Evolutionary conservation across 2,797 vertebrate species (phyloP).

Genomic region (Delichon dasypus): DNA sequence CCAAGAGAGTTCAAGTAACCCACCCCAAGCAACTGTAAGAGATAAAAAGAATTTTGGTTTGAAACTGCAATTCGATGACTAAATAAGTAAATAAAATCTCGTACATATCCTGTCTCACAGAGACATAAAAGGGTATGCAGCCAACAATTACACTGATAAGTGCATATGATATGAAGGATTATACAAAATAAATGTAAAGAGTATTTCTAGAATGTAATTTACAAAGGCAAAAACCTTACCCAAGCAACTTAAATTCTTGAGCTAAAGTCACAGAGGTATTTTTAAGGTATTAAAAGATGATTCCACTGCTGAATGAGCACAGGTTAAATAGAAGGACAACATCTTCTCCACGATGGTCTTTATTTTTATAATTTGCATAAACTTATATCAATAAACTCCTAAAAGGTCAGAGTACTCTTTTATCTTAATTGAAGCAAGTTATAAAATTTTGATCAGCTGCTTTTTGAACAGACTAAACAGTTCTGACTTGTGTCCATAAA

Average conservation of each 20-base stretch:
- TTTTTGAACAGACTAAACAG: neutral
- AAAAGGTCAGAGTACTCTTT: neutral
- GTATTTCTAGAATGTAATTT: neutral
- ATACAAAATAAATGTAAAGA: neutral
- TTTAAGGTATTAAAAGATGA: neutral
- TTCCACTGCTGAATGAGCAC: neutral
- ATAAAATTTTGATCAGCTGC: neutral
- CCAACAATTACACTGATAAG: conserved; percentile 21
- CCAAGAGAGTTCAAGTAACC: conserved; percentile 24
- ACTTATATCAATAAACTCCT: neutral
- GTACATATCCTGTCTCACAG: neutral
- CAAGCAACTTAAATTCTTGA: neutral
- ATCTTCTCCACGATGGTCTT: neutral
- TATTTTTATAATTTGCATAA: neutral
- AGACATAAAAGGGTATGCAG: neutral
- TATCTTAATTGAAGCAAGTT: neutral
- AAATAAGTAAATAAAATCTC: conserved; percentile 4
- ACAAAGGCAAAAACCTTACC: neutral
- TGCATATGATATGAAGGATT: neutral
- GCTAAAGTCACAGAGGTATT: neutral
- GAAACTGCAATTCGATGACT: neutral
- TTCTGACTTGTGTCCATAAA: neutral
- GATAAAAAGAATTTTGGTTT: conserved; percentile 17
- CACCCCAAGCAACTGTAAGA: neutral
- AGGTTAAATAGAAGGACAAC: neutral